phyloP scores from a whole-genome alignment of 2,113 vertebrate genomes.

The Paradisaea rubra region DNA sequence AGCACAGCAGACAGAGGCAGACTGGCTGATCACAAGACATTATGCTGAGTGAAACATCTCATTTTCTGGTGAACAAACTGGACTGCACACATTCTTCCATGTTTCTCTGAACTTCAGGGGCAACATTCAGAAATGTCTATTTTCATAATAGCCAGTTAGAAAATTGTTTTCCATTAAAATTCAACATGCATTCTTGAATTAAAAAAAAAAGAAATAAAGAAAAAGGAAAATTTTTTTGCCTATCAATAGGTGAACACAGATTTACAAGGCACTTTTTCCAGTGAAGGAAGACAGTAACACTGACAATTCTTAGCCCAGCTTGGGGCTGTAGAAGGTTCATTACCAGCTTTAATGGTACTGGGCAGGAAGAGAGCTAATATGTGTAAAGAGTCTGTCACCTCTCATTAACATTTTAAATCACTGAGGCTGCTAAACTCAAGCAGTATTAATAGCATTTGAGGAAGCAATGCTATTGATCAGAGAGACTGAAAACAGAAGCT shows the following conservation, averaged over 20 bases:
- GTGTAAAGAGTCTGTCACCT: neutral
- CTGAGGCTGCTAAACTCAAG: neutral
- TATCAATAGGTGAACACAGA: neutral
- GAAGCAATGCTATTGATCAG: neutral
- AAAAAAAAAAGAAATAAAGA: accelerated
- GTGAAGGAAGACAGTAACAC: neutral
- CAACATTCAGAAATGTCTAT: neutral
- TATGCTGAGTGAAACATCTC: neutral
- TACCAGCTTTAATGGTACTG: neutral
- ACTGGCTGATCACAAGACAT: neutral
- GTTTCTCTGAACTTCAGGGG: neutral
- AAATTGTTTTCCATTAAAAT: neutral
- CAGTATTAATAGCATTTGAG: neutral
- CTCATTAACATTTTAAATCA: neutral
- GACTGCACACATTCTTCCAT: neutral
- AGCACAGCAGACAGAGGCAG: neutral
- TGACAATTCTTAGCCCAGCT: neutral
- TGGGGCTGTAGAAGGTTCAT: neutral
- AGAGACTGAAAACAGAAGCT: neutral
- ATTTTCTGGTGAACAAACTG: neutral
- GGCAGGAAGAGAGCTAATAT: neutral
- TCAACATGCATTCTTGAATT: neutral
- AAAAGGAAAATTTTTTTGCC: neutral
- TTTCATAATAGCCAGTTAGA: neutral
- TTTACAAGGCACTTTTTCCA: neutral